Base-by-base conservation (phyloP, 2,888 invertebrate genomes). In the Limnephilus marmoratus region DNA sequence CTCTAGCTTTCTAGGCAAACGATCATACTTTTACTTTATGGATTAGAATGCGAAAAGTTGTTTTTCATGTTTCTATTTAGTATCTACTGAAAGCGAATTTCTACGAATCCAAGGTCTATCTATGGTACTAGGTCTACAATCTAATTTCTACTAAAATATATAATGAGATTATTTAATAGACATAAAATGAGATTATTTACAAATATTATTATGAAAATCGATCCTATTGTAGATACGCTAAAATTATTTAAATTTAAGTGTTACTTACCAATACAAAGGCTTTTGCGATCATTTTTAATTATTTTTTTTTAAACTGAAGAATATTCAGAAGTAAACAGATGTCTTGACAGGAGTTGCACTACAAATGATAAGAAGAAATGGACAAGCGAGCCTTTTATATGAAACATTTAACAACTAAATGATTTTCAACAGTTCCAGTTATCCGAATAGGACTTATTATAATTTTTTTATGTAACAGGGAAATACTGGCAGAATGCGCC, bases 201-300 rank as follows among this genome's bases (percentile, higher is more conserved):
- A 41, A 41, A 41, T 41, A 41, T 41, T 9, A 41, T 41, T 9
- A 41, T 9, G 9, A 41, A 31, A 31, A 41, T 9, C 41, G 11
- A 41, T 41, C 41, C 12, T 45, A 45, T 12, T 45, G 12, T 5
- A 45, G 45, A 45, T 45, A 12, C 12, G 12, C 45, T 2, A 45
- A 45, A 45, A 45, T 45, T 45, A 45, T 45, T 12, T 45, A 1
- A 12, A 12, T 45, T 68, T 7, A 82, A 82, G 13, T 7, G 12
- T 68, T 34, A 87, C 88, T 2, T 81, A 89, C 88, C 88, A 89
- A 37, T 24, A 89, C 37, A 89, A 89, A 80, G 18, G 18, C 12
- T 81, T 80, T 89, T 9, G 88, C 24, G n/a, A 34, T 81, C 88
- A 89, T 89, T 80, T 31, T 88, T 4, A 3, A 9, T 24, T 24